Conservation (phyloP, 2,113 vertebrate species). For the Gallinago undulata region DNA sequence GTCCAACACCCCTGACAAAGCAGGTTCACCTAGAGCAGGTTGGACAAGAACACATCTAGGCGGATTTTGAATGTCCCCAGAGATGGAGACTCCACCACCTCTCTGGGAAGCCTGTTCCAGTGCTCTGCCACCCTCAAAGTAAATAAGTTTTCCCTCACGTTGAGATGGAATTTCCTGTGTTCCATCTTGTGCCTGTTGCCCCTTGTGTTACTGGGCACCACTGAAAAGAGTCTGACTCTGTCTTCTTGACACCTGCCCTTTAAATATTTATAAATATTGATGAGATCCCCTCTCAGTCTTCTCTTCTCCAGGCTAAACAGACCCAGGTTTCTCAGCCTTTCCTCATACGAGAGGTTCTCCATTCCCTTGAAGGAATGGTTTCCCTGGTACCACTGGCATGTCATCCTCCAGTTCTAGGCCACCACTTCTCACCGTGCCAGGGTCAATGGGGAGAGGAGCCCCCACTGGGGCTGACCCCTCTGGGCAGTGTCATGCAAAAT, state of each 20-base stretch:
- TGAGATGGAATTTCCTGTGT: background rate
- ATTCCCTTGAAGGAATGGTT: background rate
- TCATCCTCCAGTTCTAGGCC: background rate
- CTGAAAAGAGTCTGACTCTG: background rate
- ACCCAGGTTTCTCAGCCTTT: background rate
- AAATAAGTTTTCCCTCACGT: background rate
- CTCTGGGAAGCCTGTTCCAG: background rate
- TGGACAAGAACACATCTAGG: background rate
- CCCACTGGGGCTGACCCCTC: rapidly evolving
- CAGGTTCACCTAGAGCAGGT: background rate
- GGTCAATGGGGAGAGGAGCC: background rate
- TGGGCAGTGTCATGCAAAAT: background rate
- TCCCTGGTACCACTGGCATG: rapidly evolving
- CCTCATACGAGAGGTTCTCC: background rate
- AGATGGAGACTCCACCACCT: background rate
- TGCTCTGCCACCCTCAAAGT: background rate
- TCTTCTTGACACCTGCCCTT: background rate
- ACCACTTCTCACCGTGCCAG: background rate
- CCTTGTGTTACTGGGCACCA: background rate
- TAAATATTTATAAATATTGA: background rate
- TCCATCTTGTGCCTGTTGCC: background rate
- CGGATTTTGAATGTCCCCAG: background rate
- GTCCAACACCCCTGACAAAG: background rate
- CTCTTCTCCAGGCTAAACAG: background rate
- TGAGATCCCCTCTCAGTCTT: background rate